These are phyloP conservation scores for Neoscelio sp. DNA, from an alignment of 2,888 invertebrate species.

Conservation along the genomic window DNA sequence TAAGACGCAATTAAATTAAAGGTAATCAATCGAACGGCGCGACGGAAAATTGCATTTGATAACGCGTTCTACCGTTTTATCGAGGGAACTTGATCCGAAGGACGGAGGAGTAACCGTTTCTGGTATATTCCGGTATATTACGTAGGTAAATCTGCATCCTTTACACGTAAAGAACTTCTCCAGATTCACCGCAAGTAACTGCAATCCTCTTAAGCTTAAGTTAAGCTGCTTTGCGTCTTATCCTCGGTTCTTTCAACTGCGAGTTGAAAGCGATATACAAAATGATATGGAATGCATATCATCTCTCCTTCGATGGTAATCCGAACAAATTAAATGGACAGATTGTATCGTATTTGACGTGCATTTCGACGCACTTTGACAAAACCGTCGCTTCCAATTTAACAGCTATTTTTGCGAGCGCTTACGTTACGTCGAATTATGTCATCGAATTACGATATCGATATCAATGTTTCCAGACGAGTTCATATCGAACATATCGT, in stretches of 20 bases:
- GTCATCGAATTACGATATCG: too few relatives aligned
- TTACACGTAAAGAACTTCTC: conserved; percentile 70
- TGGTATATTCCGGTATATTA: conserved; percentile 36
- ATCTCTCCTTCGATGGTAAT: conserved; percentile 19
- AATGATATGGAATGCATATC: conserved; percentile 58
- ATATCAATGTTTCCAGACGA: too few relatives aligned
- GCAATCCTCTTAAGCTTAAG: conserved; percentile 73
- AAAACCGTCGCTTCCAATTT: too few relatives aligned
- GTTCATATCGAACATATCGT: too few relatives aligned
- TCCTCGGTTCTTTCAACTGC: conserved; percentile 45
- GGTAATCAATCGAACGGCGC: not conserved
- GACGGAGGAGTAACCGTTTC: too few relatives aligned
- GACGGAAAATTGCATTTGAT: not conserved
- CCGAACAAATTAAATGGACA: conserved; percentile 19
- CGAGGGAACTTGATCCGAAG: not conserved
- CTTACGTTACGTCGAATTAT: too few relatives aligned
- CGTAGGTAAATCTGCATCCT: conserved; percentile 27
- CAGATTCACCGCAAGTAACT: conserved; percentile 74
- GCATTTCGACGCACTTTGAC: too few relatives aligned
- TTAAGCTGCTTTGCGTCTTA: conserved; percentile 73
- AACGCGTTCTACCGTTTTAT: conserved; percentile 5
- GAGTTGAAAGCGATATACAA: conserved; percentile 52
- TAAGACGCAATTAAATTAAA: not conserved
- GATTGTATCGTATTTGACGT: not conserved
- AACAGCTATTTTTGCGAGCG: too few relatives aligned